Evolutionary conservation across 2,113 vertebrate genomes (phyloP), one percentile per base, ranked within the genome.

Genomic region (Macrotis lagotis): DNA sequence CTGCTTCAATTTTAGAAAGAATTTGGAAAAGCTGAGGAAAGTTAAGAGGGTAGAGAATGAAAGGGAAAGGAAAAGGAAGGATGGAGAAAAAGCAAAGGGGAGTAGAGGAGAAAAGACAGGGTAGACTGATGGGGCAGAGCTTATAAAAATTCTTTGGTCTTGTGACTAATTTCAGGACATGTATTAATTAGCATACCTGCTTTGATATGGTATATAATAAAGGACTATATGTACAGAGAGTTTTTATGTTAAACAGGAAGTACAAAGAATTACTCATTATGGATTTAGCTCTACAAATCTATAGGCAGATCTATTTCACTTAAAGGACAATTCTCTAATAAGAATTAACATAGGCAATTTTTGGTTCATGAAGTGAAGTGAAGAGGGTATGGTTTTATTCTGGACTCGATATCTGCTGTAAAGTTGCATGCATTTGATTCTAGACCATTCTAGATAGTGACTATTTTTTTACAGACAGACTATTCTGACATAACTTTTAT

Each of bases 71-170:
- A 88, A 31, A 50, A 25, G 12, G 48, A 89, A 49, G 90, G 14
- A 16, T 90, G 90, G 55, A 93, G 3, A 26, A 47, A 3, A 94
- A 89, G 51, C 8, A 3, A 93, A 90, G 91, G 14, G 16, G 25
- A 94, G 74, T 91, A 47, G 94, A 48, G 53, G 91, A 50, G 25
- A 92, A 92, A 92, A 44, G 50, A 92, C 26, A 22, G 53, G 50
- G 90, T 44, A 59, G 94, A 91, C 93, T 91, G 31, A 90, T 3
- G 51, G 24, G 44, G 16, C 16, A 93, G 31, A 94, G 26, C 14
- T 94, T 91, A 94, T 91, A 95, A 94, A 96, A 95, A 94, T 83
- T 66, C 26, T 94, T 59, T 93, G 89, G 49, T 92, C 28, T 92
- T 91, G 6, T 92, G 44, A 48, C 50, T 91, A 95, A 92, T 95